Evolutionary conservation across 1,140 invertebrate genomes (phyloP).

Genomic region (Apis florea): DNA sequence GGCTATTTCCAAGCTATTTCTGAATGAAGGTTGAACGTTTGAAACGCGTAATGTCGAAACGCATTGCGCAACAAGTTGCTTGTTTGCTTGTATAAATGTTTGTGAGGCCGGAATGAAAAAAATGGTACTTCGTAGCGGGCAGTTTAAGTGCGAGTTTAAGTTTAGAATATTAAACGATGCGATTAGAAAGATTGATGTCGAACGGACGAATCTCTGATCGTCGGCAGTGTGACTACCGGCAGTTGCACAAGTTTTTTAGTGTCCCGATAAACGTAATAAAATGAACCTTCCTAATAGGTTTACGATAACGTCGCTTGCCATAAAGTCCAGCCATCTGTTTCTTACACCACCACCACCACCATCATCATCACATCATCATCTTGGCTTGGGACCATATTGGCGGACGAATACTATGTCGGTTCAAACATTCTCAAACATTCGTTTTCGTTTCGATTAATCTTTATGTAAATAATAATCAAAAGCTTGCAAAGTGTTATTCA

Average conservation of each 20-base stretch:
- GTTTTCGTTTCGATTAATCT: no score
- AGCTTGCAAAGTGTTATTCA: no score
- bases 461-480: no score
- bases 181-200: neutral
- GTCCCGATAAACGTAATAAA: neutral
- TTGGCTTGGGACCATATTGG: no score
- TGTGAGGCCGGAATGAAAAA: no score
- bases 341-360: neutral
- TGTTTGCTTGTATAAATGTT: neutral
- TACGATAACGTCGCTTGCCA: neutral
- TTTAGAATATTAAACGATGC: neutral
- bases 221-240: no score
- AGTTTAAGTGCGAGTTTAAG: neutral
- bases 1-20: conserved; percentile 11
- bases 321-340: neutral
- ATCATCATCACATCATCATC: no score
- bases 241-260: no score
- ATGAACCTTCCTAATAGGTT: neutral
- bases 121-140: neutral
- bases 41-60: neutral
- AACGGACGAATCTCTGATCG: neutral
- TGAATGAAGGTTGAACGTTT: conserved; percentile 4
- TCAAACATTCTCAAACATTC: no score
- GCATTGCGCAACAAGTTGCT: neutral
- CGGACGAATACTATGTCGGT: no score